Evolutionary conservation across 1,140 invertebrate genomes (phyloP).

Genomic region (Drosophila pseudoobscura): DNA sequence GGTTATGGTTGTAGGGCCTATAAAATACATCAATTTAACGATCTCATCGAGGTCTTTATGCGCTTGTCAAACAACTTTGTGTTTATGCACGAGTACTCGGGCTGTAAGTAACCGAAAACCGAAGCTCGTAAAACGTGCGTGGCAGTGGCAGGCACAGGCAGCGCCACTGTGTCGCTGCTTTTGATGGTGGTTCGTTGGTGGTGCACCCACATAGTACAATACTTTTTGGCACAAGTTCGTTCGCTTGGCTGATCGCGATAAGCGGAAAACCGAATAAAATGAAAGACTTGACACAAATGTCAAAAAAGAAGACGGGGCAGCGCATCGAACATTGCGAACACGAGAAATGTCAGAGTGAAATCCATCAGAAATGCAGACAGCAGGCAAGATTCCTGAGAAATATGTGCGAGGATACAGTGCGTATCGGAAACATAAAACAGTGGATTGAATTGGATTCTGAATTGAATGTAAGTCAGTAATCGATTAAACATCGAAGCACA

Average conservation of each 20-base stretch:
- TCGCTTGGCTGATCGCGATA: slow-evolving; percentile 60
- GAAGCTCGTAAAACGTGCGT: slow-evolving; percentile 56
- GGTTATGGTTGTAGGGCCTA: slow-evolving; percentile 10
- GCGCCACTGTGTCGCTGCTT: slow-evolving; percentile 22
- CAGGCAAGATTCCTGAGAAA: slow-evolving; percentile 50
- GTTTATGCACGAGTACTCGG: slow-evolving; percentile 37
- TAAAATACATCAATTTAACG: slow-evolving; percentile 55
- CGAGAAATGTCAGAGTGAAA: slow-evolving; percentile 47
- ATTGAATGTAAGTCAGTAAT: too few relatives aligned
- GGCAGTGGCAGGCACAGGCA: slow-evolving; percentile 6
- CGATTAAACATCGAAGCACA: too few relatives aligned
- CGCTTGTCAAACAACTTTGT: slow-evolving; percentile 57
- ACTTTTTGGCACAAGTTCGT: slow-evolving; percentile 68
- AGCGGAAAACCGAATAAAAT: slow-evolving; percentile 50
- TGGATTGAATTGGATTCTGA: too few relatives aligned
- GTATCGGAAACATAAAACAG: slow-evolving; percentile 8
- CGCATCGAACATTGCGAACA: slow-evolving; percentile 36
- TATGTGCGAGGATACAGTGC: slow-evolving; percentile 17
- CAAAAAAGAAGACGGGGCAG: slow-evolving; percentile 19
- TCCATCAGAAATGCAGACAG: slow-evolving; percentile 50
- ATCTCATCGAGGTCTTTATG: slow-evolving; percentile 64
- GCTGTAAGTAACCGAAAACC: slow-evolving; percentile 41
- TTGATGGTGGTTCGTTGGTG: slow-evolving; percentile 13
- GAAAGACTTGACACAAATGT: slow-evolving; percentile 40
- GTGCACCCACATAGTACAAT: slow-evolving; percentile 68